Conservation (phyloP, 2,888 invertebrate species). For the Thyatira batis region DNA sequence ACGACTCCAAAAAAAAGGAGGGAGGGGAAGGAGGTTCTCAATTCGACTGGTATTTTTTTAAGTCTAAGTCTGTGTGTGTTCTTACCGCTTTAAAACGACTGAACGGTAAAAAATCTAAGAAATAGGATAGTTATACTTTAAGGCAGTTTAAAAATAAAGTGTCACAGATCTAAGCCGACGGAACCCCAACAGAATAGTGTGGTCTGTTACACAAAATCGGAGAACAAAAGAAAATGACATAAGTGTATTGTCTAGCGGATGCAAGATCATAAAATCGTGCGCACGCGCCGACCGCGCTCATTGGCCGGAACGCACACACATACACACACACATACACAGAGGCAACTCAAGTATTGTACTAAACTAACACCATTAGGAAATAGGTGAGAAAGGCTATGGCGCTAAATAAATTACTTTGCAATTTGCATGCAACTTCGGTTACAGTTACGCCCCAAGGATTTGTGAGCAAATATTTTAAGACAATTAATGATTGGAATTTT, state of each 20-base stretch:
- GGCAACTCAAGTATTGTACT: neutral
- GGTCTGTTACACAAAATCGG: conserved; percentile 23
- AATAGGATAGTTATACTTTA: no score
- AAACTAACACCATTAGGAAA: neutral
- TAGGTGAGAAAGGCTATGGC: neutral
- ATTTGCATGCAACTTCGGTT: conserved; percentile 1
- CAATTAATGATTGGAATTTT: no score
- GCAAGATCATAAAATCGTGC: conserved; percentile 19
- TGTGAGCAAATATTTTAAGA: no score
- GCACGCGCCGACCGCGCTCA: conserved; percentile 38
- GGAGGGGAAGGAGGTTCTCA: no score
- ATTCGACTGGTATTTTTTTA: no score
- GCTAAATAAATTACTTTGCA: neutral
- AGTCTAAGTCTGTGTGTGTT: no score
- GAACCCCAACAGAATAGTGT: conserved; percentile 18
- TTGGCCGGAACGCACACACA: conserved; percentile 23
- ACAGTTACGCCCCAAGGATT: neutral
- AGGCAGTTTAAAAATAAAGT: conserved; percentile 13
- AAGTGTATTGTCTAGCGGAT: conserved; percentile 43
- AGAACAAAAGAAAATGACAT: conserved; percentile 54
- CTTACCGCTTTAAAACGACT: no score
- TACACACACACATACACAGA: conserved; percentile 1
- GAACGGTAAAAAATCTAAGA: no score
- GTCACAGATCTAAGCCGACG: conserved; percentile 15
- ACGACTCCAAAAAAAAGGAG: no score